Conservation (phyloP, 2,113 vertebrate species). For the Limnothrissa miodon region DNA sequence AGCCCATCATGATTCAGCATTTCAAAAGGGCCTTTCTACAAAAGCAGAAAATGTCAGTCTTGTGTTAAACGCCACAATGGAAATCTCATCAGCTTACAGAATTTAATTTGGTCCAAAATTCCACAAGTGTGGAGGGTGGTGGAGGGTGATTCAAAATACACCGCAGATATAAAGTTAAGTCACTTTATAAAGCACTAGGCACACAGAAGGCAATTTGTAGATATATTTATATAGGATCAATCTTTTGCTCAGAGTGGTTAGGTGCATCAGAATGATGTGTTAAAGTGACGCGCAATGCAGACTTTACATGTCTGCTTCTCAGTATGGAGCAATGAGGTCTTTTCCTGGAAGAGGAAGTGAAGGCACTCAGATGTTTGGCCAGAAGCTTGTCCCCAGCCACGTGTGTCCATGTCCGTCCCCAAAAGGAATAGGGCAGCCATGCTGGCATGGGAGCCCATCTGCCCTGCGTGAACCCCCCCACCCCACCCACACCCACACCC, state of each 20-base stretch:
- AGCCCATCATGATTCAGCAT: constrained; percentile 26
- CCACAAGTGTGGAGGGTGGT: background rate
- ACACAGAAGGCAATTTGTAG: background rate
- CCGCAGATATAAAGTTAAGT: no score
- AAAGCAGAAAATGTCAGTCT: constrained; percentile 46
- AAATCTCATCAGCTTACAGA: constrained; percentile 36
- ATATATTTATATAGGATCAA: background rate
- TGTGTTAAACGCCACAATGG: constrained; percentile 26
- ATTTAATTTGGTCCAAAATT: constrained; percentile 30
- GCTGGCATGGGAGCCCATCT: constrained; percentile 38
- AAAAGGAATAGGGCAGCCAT: constrained; percentile 32
- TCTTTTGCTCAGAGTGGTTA: constrained; percentile 1
- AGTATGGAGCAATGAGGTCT: background rate
- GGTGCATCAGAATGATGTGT: background rate
- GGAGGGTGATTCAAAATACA: background rate
- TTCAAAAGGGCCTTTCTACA: constrained; percentile 18
- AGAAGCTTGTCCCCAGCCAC: constrained; percentile 31
- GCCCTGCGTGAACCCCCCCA: background rate
- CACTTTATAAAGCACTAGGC: background rate
- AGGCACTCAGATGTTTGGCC: constrained; percentile 41
- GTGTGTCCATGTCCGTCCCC: constrained; percentile 15
- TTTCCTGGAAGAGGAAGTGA: constrained; percentile 24
- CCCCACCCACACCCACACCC: no score
- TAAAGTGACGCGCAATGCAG: background rate
- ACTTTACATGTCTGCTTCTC: background rate